Percentiles rank a stretch among this genome's conserved stretches.
Evolutionary conservation across 1,140 invertebrate species (phyloP).

Genomic region (Dinothrombium tinctorium): DNA sequence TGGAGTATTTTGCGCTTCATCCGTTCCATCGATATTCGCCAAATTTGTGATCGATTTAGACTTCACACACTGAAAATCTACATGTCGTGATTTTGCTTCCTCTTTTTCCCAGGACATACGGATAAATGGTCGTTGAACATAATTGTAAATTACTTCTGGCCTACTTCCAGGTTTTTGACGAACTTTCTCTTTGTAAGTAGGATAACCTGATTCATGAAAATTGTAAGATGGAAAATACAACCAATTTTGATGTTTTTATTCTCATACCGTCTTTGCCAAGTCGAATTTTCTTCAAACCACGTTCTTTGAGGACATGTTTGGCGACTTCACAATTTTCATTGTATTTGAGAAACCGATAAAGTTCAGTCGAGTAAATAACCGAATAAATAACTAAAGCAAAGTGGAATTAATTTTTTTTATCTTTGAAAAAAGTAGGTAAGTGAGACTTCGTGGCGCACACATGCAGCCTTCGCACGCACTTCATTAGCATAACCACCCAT

Average conservation of each 20-base stretch:
- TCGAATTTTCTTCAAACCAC: slow-evolving; percentile 95
- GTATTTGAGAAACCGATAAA: slow-evolving; percentile 84
- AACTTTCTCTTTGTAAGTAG: slow-evolving; percentile 92
- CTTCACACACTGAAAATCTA: slow-evolving; percentile 92
- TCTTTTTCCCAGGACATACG: slow-evolving; percentile 99
- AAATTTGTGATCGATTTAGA: slow-evolving; percentile 81
- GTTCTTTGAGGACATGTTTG: slow-evolving; percentile 79
- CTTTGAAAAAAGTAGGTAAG: background rate
- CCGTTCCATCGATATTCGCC: slow-evolving; percentile 23
- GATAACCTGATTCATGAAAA: slow-evolving; percentile 38
- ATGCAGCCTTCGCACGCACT: background rate
- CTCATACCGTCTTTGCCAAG: slow-evolving; percentile 71
- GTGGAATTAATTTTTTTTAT: background rate
- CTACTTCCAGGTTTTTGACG: slow-evolving; percentile 27
- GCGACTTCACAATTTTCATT: slow-evolving; percentile 98
- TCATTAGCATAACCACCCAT: slow-evolving; percentile 2
- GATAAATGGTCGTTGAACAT: slow-evolving; percentile 97
- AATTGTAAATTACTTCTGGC: slow-evolving; percentile 89
- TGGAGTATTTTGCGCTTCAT: no score
- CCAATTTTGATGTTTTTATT: background rate
- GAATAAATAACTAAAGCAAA: slow-evolving; percentile 11
- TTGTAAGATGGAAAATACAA: background rate
- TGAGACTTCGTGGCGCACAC: no score
- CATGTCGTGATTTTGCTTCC: slow-evolving; percentile 92
- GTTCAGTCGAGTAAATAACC: slow-evolving; percentile 30